Evolutionary conservation across 2,888 invertebrate species (phyloP).

Genomic region (Eupsilia transversa): DNA sequence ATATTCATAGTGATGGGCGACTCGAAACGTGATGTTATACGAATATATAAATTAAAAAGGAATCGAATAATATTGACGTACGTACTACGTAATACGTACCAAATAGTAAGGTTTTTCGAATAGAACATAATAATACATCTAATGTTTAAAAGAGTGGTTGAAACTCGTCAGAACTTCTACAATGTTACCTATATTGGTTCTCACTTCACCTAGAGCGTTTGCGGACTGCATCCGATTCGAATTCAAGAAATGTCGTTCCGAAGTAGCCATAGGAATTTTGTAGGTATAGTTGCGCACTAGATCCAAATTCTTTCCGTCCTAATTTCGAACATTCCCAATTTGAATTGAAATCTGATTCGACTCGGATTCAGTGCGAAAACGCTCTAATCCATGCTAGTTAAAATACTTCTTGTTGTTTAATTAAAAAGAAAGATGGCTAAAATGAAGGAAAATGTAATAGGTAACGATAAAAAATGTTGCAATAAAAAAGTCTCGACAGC

Average conservation of each 20-base stretch:
- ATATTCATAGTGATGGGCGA: slow-evolving; percentile 41
- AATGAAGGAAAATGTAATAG: not conserved
- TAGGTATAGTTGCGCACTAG: no score
- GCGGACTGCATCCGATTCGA: not conserved
- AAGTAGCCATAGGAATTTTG: no score
- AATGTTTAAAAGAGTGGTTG: not conserved
- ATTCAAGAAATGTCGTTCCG: not conserved
- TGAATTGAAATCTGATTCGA: not conserved
- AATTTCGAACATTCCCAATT: not conserved
- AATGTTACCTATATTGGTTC: not conserved
- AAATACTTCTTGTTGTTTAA: not conserved
- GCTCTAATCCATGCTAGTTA: no score
- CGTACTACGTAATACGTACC: no score
- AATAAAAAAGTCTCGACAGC: not conserved
- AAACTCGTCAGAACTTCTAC: not conserved
- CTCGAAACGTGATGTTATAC: slow-evolving; percentile 10
- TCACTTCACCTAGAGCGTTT: not conserved
- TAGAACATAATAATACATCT: not conserved
- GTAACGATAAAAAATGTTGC: not conserved
- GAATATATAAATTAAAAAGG: not conserved
- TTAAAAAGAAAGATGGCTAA: not conserved
- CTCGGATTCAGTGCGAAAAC: no score
- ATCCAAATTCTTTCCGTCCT: not conserved
- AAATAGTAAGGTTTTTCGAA: not conserved
- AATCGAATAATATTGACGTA: slow-evolving; percentile 28